These are phyloP conservation scores for Zaprionus bogoriensis DNA, from an alignment of 2,888 invertebrate genomes.

Conservation along the genomic window DNA sequence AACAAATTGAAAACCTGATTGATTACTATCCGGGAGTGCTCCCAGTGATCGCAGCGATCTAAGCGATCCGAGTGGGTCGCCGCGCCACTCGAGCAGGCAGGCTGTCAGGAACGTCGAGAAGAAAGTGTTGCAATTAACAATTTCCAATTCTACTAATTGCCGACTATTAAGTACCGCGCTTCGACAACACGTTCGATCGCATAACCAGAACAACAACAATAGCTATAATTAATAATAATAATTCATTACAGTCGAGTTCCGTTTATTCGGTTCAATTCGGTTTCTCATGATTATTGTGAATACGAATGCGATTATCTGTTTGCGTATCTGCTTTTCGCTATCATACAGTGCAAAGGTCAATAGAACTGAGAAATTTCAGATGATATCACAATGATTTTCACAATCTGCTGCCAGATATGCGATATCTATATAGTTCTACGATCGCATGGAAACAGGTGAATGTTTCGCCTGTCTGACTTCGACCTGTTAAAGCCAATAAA, in stretches of 20 bases:
- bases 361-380: not conserved
- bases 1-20: conserved; percentile 62
- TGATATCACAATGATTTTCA: not conserved
- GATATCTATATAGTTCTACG: not conserved
- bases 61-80: conserved; percentile 6
- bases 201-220: not conserved
- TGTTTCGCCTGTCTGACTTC: no score
- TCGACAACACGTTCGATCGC: conserved; percentile 10
- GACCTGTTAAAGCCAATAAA: no score
- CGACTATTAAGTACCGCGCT: conserved; percentile 51
- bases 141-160: conserved; percentile 63
- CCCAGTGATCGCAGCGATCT: no score
- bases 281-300: no score
- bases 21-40: conserved; percentile 43
- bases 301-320: not conserved
- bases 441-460: not conserved
- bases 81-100: not conserved
- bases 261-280: conserved; percentile 7
- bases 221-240: not conserved
- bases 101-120: no score
- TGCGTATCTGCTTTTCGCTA: not conserved
- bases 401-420: not conserved
- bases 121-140: conserved; percentile 62
- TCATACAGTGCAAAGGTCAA: not conserved
- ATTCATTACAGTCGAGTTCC: conserved; percentile 18